Evolutionary conservation across 2,888 invertebrate genomes (phyloP), one percentile per base, ranked within the genome.

Genomic region (Eupithecia tripunctaria): DNA sequence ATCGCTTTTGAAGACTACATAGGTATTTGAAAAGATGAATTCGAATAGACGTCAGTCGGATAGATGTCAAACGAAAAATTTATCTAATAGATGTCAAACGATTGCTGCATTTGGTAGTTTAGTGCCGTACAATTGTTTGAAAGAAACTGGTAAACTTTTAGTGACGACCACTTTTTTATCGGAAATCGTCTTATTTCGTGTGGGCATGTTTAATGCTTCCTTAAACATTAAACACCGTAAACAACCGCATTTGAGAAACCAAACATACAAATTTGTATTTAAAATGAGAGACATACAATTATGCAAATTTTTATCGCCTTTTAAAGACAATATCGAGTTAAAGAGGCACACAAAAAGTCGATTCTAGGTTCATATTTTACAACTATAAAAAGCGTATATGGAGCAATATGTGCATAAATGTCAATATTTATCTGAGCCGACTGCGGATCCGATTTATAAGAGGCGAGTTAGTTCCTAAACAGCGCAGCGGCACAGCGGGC

Each of bases 331-430:
- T 87, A 88, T 87, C 81, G 85, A 85, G 86, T 89, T 90, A 87
- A 89, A 88, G 74, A 88, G 85, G 81, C 84, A 84, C 85, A 90
- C 86, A 85, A 88, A 88, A 84, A 82, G 85, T 85, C 84, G 5
- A 84, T 84, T 88, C 88, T 88, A 91, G 89, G 88, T 91, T 93
- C 91, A 93, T 93, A 94, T 93, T 93, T 94, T 91, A 94, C 92
- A 90, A 87, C 85, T 82, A 90, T 93, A 94, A 94, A 92, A 92
- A 92, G 87, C 93, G 84, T 92, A 94, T 93, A 93, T 93, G 93
- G 94, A 94, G 92, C 92, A 94, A 93, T 92, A 93, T 93, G 93
- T 93, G 93, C 93, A 92, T 93, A 93, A 94, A 93, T 91, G 93
- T 91, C 92, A 91, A 93, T 93, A 91, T 93, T 93, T 90, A 88